phyloP scores from a whole-genome alignment of 2,888 invertebrate species.

The Macroteleia sp. region DNA sequence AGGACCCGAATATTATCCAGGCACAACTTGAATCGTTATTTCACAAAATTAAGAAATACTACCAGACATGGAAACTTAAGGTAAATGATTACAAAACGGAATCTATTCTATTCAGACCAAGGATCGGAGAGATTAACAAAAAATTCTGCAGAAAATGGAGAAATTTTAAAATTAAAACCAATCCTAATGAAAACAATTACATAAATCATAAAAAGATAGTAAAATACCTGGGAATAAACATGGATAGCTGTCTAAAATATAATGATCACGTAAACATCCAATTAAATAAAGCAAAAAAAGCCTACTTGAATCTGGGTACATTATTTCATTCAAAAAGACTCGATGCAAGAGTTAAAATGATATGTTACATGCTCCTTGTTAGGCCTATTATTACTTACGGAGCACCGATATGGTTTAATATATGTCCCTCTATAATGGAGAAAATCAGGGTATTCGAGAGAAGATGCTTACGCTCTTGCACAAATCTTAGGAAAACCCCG shows the following conservation, averaged over 20 bases:
- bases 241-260: neutral
- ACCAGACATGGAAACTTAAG: conserved; percentile 51
- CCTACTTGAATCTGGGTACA: conserved; percentile 11
- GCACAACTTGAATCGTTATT: conserved; percentile 12
- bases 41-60: conserved; percentile 38
- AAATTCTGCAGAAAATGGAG: conserved; percentile 4
- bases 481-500: conserved; percentile 3
- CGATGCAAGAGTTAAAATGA: conserved; percentile 34
- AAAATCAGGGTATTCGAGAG: conserved; percentile 59
- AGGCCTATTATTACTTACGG: conserved; percentile 60
- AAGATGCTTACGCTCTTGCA: conserved; percentile 52
- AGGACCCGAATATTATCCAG: neutral
- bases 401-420: conserved; percentile 58
- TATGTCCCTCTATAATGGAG: conserved; percentile 49
- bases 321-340: conserved; percentile 55
- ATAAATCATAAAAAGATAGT: neutral
- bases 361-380: conserved; percentile 55
- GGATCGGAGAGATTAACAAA: neutral
- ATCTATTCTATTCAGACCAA: conserved; percentile 54
- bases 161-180: conserved; percentile 16
- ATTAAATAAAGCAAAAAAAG: conserved; percentile 55
- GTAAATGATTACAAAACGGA: conserved; percentile 48
- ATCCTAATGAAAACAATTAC: neutral
- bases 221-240: conserved; percentile 12
- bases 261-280: conserved; percentile 2